These are phyloP conservation scores for Trichogramma dendrolimi DNA, from an alignment of 2,888 invertebrate species.

Conservation along the genomic window DNA sequence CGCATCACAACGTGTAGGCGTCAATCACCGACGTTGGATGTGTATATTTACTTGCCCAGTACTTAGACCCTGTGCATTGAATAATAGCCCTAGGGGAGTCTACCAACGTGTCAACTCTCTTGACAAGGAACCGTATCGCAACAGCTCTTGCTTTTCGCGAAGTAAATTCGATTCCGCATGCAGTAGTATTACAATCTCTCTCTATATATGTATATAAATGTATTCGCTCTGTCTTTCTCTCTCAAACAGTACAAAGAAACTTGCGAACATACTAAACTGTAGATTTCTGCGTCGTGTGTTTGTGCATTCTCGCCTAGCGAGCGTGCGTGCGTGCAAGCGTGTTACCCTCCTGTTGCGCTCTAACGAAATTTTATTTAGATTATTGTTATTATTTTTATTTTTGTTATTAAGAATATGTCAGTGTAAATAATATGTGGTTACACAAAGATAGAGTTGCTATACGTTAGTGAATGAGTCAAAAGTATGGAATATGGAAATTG, in stretches of 20 bases:
- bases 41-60: slow-evolving; percentile 50
- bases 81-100: slow-evolving; percentile 49
- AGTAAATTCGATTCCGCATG: slow-evolving; percentile 3
- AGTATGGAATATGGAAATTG: too few species aligned
- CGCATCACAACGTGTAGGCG: slow-evolving; percentile 43
- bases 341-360: slow-evolving; percentile 1
- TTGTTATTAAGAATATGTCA: too few species aligned
- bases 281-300: too few species aligned
- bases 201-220: too few species aligned
- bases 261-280: too few species aligned
- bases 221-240: too few species aligned
- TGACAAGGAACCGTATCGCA: slow-evolving; percentile 35
- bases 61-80: slow-evolving; percentile 37
- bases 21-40: slow-evolving; percentile 50
- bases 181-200: too few species aligned
- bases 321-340: background rate
- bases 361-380: background rate
- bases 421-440: too few species aligned
- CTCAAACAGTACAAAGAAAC: too few species aligned
- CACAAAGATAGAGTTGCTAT: too few species aligned
- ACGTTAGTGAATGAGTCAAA: too few species aligned
- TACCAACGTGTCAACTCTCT: slow-evolving; percentile 49
- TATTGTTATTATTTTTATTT: too few species aligned
- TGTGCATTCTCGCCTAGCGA: background rate
- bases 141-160: background rate